Evolutionary conservation across 2,888 invertebrate genomes (phyloP).

Genomic region (Aleiodes leptofemur): DNA sequence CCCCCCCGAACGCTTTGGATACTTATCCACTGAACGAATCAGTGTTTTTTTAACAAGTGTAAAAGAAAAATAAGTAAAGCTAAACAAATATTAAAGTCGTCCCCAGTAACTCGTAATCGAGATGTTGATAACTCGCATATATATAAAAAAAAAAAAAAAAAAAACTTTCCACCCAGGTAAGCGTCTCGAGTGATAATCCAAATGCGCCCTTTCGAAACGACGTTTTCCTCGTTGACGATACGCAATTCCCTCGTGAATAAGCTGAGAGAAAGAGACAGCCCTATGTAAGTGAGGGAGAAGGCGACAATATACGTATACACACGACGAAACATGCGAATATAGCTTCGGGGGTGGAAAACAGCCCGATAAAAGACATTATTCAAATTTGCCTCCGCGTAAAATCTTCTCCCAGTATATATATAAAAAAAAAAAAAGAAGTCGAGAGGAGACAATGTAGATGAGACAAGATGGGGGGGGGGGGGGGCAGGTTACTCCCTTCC

Average conservation of each 20-base stretch:
- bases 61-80: neutral
- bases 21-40: neutral
- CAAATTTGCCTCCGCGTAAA: slow-evolving; percentile 67
- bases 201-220: slow-evolving; percentile 50
- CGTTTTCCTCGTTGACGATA: slow-evolving; percentile 62
- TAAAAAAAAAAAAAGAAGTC: slow-evolving; percentile 52
- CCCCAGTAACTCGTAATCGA: slow-evolving; percentile 29
- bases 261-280: slow-evolving; percentile 6
- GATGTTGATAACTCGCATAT: slow-evolving; percentile 35
- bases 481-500: slow-evolving; percentile 1
- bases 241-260: slow-evolving; percentile 58
- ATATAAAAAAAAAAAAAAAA: neutral
- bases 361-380: slow-evolving; percentile 73
- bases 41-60: slow-evolving; percentile 3
- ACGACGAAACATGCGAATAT: slow-evolving; percentile 57
- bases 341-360: slow-evolving; percentile 52
- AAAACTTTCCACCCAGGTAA: slow-evolving; percentile 10
- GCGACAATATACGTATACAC: slow-evolving; percentile 59
- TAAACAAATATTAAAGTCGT: slow-evolving; percentile 20
- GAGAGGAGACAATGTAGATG: slow-evolving; percentile 37
- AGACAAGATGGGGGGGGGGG: neutral
- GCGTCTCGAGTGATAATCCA: slow-evolving; percentile 51
- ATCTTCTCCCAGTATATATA: slow-evolving; percentile 56
- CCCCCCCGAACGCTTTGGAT: neutral
- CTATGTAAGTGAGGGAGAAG: slow-evolving; percentile 27